phyloP scores from a whole-genome alignment of 2,888 invertebrate species.

The Metalampra italica region DNA sequence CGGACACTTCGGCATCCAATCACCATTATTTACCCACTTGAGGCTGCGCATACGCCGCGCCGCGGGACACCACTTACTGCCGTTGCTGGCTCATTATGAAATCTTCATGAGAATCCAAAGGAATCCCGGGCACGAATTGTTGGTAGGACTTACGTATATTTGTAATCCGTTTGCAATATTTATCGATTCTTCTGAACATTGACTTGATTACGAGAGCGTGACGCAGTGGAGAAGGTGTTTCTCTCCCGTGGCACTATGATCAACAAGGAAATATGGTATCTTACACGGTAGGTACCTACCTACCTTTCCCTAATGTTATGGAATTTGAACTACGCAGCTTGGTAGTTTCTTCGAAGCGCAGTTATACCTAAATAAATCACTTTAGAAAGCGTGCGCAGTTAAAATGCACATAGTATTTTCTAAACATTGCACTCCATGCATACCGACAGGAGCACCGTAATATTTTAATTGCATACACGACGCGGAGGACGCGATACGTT shows the following conservation, averaged over 20 bases:
- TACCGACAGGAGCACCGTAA: slow-evolving; percentile 58
- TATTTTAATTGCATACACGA: slow-evolving; percentile 61
- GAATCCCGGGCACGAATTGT: not conserved
- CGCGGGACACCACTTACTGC: slow-evolving; percentile 16
- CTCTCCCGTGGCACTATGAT: too few species aligned
- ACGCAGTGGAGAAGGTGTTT: too few species aligned
- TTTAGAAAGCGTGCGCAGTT: slow-evolving; percentile 42
- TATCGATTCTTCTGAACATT: too few species aligned
- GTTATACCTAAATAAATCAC: slow-evolving; percentile 40
- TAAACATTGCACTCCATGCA: slow-evolving; percentile 38
- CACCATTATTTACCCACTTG: slow-evolving; percentile 55
- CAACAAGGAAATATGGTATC: too few species aligned
- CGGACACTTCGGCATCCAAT: slow-evolving; percentile 51
- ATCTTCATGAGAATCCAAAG: slow-evolving; percentile 3
- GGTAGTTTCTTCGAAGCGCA: too few species aligned
- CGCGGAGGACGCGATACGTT: slow-evolving; percentile 7
- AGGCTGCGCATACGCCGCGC: slow-evolving; percentile 25
- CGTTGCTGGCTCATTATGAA: slow-evolving; percentile 11
- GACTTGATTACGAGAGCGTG: too few species aligned
- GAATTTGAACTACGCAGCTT: too few species aligned
- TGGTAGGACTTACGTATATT: not conserved
- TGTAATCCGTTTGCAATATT: too few species aligned
- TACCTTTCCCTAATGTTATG: too few species aligned
- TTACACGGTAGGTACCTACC: too few species aligned
- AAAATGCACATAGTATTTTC: slow-evolving; percentile 30